Conservation (phyloP, 2,113 vertebrate genomes). For the Leptobrachium leishanense region DNA sequence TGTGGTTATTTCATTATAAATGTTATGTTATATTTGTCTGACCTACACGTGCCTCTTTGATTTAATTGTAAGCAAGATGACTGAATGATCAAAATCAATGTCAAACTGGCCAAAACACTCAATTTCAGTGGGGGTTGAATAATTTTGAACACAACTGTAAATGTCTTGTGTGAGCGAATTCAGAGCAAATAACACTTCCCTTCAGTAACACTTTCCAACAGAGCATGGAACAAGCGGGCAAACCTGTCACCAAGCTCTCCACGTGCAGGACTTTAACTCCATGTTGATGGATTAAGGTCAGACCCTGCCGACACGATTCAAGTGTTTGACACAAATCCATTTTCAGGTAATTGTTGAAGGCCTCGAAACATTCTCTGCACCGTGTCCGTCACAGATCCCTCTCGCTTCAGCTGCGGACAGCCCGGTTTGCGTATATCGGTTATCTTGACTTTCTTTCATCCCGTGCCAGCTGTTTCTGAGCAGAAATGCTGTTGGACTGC, state of each 20-base stretch:
- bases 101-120: too few species aligned
- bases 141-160: too few species aligned
- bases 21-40: too few species aligned
- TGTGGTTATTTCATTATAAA: too few species aligned
- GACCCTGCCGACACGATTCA: slow-evolving; percentile 31
- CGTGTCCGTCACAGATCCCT: background rate
- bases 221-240: background rate
- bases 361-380: slow-evolving; percentile 15
- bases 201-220: background rate
- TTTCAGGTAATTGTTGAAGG: slow-evolving; percentile 30
- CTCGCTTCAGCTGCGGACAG: background rate
- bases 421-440: slow-evolving; percentile 15
- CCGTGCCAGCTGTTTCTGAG: slow-evolving; percentile 15
- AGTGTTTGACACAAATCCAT: slow-evolving; percentile 33
- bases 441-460: slow-evolving; percentile 25
- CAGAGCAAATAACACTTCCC: background rate
- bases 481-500: background rate
- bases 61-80: too few species aligned
- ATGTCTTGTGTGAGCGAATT: too few species aligned
- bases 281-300: slow-evolving; percentile 41
- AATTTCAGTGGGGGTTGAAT: too few species aligned
- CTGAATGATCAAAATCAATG: too few species aligned
- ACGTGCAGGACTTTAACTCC: background rate
- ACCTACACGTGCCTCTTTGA: too few species aligned
- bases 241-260: background rate